A percentile compares a stretch with the other conserved stretches of the same genome.
These are phyloP conservation scores for Trinorchestia longiramus DNA, from an alignment of 1,140 invertebrate species.

Conservation along the genomic window DNA sequence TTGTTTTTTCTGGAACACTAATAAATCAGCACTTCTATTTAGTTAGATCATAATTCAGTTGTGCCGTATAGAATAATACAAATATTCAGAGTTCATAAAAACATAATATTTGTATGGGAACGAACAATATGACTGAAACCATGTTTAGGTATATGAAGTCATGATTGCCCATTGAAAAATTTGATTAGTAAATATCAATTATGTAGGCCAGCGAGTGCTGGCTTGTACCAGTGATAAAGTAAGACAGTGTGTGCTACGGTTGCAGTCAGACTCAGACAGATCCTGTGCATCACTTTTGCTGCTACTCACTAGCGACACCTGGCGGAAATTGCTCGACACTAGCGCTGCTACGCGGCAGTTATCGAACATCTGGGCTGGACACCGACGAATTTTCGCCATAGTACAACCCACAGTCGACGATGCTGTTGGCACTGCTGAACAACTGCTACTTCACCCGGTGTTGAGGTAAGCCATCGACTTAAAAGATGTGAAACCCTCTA, in stretches of 20 bases:
- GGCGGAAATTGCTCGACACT: background rate
- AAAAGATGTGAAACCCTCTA: background rate
- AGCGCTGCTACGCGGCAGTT: background rate
- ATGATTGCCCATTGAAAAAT: too few species aligned
- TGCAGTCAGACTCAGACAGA: background rate
- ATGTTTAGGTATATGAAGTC: too few species aligned
- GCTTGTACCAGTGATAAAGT: background rate
- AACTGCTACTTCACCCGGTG: background rate
- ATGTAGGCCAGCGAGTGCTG: background rate
- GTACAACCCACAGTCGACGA: background rate
- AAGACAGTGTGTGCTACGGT: background rate
- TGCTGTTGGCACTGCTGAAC: background rate
- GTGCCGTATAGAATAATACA: too few species aligned
- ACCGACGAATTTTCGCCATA: conserved; percentile 4
- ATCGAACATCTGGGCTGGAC: background rate
- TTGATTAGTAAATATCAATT: too few species aligned
- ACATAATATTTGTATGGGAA: too few species aligned
- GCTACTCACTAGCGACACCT: conserved; percentile 9
- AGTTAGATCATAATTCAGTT: too few species aligned
- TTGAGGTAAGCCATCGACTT: background rate
- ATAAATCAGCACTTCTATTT: too few species aligned
- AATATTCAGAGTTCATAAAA: too few species aligned
- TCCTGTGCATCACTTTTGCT: background rate
- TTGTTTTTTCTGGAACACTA: too few species aligned
- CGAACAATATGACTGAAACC: too few species aligned